A percentile compares a stretch with the other conserved stretches of the same genome.
These are phyloP conservation scores for Thermophis baileyi DNA, from an alignment of 2,113 vertebrate genomes.

Conservation along the genomic window DNA sequence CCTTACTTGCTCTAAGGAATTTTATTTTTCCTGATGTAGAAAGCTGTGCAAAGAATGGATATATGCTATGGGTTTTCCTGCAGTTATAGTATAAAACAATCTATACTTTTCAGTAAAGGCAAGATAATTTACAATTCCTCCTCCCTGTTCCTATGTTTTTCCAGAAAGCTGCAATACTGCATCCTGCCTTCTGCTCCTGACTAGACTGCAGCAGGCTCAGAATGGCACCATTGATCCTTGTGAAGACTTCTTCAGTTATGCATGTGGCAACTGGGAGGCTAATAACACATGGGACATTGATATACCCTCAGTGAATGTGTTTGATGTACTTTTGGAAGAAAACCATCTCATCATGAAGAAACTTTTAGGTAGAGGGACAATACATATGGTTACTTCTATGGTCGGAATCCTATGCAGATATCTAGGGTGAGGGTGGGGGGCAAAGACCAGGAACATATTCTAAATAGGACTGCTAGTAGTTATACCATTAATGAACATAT, in stretches of 20 bases:
- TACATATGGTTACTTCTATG: constrained; percentile 1
- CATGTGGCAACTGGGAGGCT: constrained; percentile 61
- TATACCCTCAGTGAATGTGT: constrained; percentile 40
- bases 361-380: constrained; percentile 63
- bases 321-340: constrained; percentile 63
- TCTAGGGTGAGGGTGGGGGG: not conserved
- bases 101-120: not conserved
- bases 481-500: not conserved
- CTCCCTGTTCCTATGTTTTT: constrained; percentile 19
- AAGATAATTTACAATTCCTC: constrained; percentile 7
- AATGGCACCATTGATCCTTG: constrained; percentile 65
- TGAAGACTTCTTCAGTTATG: constrained; percentile 69
- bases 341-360: constrained; percentile 63
- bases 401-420: constrained; percentile 2
- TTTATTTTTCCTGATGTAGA: not conserved
- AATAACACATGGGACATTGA: constrained; percentile 16
- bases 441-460: not conserved
- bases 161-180: constrained; percentile 54
- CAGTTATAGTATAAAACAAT: not conserved
- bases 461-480: not conserved
- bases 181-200: constrained; percentile 42
- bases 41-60: not conserved
- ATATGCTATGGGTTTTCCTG: not conserved
- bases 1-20: not conserved
- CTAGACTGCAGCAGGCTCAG: constrained; percentile 53